Base-by-base conservation (phyloP, 2,888 invertebrate species). In the Opisthograptis luteolata region DNA sequence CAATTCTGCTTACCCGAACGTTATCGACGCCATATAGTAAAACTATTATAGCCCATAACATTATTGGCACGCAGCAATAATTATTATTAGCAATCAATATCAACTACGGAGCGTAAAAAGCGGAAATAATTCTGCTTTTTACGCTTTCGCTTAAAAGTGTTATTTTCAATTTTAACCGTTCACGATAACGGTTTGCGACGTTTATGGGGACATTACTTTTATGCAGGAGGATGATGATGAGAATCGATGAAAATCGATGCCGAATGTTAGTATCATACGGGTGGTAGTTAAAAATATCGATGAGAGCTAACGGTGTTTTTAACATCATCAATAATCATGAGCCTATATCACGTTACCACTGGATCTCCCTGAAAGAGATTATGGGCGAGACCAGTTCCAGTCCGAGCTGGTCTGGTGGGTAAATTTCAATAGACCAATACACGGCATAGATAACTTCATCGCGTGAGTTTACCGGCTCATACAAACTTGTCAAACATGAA, bases 101-200 rank as follows among this genome's bases (percentile, higher is more conserved):
- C 44, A 51, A 50, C 39, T 27, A 41, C 28, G 32, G 14, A 39
- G 44, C 39, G 34, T 49, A 61, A 52, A 34, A 28, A 42, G 20
- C 37, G 30, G n/a, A 31, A 34, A 34, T 54, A 41, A 55, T 51
- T 32, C 32, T 40, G 48, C 47, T 58, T 66, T 67, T 69, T 64
- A 70, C 45, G 66, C 30, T 31, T 43, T 44, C 43, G 24, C 17
- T 25, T 42, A 54, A 56, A 45, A 54, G 55, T 35, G 69, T 64
- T 65, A 66, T 69, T 70, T 69, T 63, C 69, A 70, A 66, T 66
- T 70, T 73, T 68, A 63, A 73, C 71, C 57, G 61, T 57, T 22
- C 20, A 36, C 52, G 68, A 65, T 68, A 69, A 58, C 68, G 66
- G 58, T 59, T 64, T 62, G 62, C 64, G 58, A 58, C 55, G 63